phyloP scores from a whole-genome alignment of 2,113 vertebrate species.

The Mohoua ochrocephala region DNA sequence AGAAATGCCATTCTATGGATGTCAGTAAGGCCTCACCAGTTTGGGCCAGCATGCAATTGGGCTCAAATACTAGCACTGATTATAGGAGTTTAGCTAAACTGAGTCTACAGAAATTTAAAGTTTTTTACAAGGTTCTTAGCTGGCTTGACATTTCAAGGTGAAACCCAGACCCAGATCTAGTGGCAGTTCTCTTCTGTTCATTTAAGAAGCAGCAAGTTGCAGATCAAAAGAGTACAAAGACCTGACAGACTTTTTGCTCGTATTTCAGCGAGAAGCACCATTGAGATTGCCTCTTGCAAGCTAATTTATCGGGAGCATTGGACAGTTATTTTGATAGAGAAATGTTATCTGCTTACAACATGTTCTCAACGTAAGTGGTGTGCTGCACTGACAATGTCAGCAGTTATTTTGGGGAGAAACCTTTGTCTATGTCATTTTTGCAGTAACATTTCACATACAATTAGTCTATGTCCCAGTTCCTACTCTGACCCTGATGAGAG shows the following conservation, averaged over 20 bases:
- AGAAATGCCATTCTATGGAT: not conserved
- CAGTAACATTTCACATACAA: not conserved
- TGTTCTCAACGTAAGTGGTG: not conserved
- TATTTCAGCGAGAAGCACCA: not conserved
- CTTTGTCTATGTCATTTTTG: not conserved
- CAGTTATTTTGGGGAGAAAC: not conserved
- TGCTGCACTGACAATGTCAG: not conserved
- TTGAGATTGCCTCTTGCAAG: not conserved
- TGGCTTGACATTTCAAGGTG: not conserved
- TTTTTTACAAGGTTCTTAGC: not conserved
- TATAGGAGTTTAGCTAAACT: not conserved
- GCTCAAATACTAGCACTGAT: not conserved
- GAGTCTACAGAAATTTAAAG: not conserved
- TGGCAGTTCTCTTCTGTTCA: not conserved
- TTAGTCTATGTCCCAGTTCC: not conserved
- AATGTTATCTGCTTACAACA: not conserved
- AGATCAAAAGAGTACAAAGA: not conserved
- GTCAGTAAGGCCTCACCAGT: not conserved
- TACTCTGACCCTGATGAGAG: not conserved
- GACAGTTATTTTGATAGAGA: not conserved
- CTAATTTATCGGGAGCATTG: not conserved
- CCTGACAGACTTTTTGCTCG: not conserved
- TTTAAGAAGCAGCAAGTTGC: not conserved
- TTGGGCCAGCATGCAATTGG: not conserved
- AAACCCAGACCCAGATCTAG: not conserved